phyloP scores from a whole-genome alignment of 2,113 vertebrate genomes.

The Synodontis membranacea region DNA sequence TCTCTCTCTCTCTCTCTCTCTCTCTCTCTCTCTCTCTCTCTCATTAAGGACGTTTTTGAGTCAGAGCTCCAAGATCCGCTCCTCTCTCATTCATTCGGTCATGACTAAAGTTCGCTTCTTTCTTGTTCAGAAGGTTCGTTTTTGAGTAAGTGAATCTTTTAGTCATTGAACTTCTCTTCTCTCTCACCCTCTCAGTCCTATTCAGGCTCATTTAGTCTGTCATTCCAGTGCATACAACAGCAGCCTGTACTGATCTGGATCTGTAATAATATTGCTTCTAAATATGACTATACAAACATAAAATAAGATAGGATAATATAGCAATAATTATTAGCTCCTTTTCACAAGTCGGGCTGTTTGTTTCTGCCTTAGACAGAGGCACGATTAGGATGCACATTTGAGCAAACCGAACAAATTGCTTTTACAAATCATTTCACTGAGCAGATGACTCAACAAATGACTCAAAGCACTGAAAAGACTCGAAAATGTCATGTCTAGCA shows the following conservation, averaged over 20 bases:
- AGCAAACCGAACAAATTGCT: not conserved
- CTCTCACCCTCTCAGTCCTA: not conserved
- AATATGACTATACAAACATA: not conserved
- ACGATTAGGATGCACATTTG: not conserved
- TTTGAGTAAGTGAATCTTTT: too few species aligned
- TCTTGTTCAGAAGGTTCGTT: too few species aligned
- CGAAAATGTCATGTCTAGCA: constrained; percentile 61
- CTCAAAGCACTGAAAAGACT: constrained; percentile 40
- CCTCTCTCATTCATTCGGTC: too few species aligned
- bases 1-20: too few species aligned
- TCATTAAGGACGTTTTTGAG: too few species aligned
- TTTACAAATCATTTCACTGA: not conserved
- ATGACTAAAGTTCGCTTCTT: too few species aligned
- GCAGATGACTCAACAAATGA: not conserved
- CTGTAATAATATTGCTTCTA: not conserved
- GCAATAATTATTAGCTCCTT: not conserved
- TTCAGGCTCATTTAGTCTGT: not conserved
- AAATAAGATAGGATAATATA: not conserved
- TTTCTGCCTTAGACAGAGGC: not conserved
- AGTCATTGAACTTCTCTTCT: not conserved
- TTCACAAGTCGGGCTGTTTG: not conserved
- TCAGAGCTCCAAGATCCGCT: too few species aligned
- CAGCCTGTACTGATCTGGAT: not conserved
- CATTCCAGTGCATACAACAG: not conserved
- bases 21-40: not conserved